Conservation (phyloP, 2,797 vertebrate genomes). For the Lacerta agilis region DNA sequence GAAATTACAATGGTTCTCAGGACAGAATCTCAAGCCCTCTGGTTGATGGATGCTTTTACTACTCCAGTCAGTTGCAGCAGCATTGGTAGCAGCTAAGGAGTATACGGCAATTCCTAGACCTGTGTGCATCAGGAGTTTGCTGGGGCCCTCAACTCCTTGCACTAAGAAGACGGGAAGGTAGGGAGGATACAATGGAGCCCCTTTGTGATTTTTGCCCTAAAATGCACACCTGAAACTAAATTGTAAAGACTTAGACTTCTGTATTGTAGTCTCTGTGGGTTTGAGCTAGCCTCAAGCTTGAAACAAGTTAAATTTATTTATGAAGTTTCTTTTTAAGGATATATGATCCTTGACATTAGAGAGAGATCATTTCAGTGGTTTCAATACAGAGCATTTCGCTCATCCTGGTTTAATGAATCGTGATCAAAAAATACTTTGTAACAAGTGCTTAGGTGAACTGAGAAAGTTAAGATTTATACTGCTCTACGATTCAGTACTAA, state of each 20-base stretch:
- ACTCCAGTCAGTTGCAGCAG: not conserved
- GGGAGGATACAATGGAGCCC: constrained; percentile 14
- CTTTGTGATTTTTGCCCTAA: not conserved
- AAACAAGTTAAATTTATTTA: constrained; percentile 53
- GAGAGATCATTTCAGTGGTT: constrained; percentile 41
- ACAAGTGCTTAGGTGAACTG: constrained; percentile 41
- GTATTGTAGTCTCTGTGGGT: constrained; percentile 27
- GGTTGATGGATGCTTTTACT: not conserved
- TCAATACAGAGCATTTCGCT: constrained; percentile 36
- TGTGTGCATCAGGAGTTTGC: not conserved
- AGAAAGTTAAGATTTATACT: constrained; percentile 60
- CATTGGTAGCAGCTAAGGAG: too few relatives aligned
- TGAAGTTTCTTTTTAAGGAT: constrained; percentile 47
- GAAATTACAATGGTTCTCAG: too few relatives aligned
- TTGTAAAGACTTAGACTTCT: constrained; percentile 16
- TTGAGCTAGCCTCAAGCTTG: constrained; percentile 17
- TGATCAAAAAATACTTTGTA: constrained; percentile 29
- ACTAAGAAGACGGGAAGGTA: not conserved
- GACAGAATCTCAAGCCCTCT: not conserved
- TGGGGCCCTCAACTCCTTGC: not conserved
- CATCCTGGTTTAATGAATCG: constrained; percentile 53
- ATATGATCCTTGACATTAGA: constrained; percentile 32
- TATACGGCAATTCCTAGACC: not conserved
- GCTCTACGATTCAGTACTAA: constrained; percentile 44
- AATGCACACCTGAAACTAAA: constrained; percentile 52